These are phyloP conservation scores for Spicauda simplicius DNA, from an alignment of 2,888 invertebrate species.

Conservation along the genomic window DNA sequence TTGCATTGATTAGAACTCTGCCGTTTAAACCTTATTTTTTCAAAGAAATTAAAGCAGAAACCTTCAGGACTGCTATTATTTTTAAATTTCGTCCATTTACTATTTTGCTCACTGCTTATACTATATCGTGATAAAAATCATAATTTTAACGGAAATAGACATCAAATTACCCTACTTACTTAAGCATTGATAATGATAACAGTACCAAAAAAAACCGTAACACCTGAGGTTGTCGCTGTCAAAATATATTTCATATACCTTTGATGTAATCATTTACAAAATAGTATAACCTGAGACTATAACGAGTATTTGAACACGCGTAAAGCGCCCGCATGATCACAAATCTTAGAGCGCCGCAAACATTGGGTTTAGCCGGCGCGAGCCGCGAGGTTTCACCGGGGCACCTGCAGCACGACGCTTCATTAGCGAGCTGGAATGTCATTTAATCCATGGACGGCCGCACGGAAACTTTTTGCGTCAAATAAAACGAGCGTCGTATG, in stretches of 20 bases:
- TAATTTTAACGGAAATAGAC: too few species aligned
- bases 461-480: constrained; percentile 32
- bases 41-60: background rate
- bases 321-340: constrained; percentile 1
- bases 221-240: background rate
- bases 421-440: constrained; percentile 69
- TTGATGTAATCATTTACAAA: background rate
- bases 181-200: background rate
- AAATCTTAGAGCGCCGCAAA: background rate
- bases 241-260: background rate
- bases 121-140: too few species aligned
- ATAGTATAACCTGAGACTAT: background rate
- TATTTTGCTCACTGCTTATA: too few species aligned
- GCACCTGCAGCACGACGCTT: constrained; percentile 50
- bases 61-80: background rate
- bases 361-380: background rate
- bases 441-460: constrained; percentile 53
- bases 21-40: background rate
- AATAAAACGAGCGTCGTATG: constrained; percentile 16
- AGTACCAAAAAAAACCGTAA: background rate
- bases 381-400: constrained; percentile 36
- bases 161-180: background rate
- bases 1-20: background rate
- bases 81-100: too few species aligned
- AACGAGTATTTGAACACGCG: background rate